Base-by-base conservation (phyloP, 2,888 invertebrate genomes). In the Salticus scenicus region DNA sequence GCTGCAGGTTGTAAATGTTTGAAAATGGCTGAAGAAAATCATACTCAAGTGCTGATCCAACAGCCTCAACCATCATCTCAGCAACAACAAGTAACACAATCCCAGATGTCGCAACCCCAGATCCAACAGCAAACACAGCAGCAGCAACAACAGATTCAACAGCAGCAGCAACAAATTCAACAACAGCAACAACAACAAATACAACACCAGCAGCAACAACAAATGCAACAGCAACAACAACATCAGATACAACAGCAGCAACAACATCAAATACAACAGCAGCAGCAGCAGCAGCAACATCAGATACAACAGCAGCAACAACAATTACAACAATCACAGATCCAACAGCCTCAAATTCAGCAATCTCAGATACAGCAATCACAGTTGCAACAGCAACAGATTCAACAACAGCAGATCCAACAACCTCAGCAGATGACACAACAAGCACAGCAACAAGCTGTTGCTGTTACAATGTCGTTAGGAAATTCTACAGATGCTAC, bases 11-110 rank as follows among this genome's bases (percentile, higher is more conserved):
- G 17, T 31, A 57, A 71, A 12, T n/a, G 7, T 37, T 64, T 28
- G 20, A 79, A 31, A 27, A 83, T 83, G 83, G 83, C 83, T 31
- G 83, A 83, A n/a, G 83, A 83, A 33, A 83, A 76, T 51, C 76
- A 81, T 42, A 63, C 41, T 2, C 81, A 81, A 31, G 69, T 81
- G 74, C 74, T 80, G 27, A 42, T 79, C 0, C 76, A 76, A 20
- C 71, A 72, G 57, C 74, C 67, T 20, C 31, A 33, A 12, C 75
- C 74, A 28, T 27, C 63, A 37, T 75, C 74, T 41, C 82, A 82
- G 33, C 20, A n/a, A 4, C 67, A 69, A 37, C 51, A 51, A 4
- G 67, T 67, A 10, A 66, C 73, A 27, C 51, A 66, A 5, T 69
- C 67, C 20, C 81, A 81, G 14, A 10, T 12, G 8, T 14, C 63